Conservation (phyloP, 2,888 invertebrate genomes). For the Diloba caeruleocephala region DNA sequence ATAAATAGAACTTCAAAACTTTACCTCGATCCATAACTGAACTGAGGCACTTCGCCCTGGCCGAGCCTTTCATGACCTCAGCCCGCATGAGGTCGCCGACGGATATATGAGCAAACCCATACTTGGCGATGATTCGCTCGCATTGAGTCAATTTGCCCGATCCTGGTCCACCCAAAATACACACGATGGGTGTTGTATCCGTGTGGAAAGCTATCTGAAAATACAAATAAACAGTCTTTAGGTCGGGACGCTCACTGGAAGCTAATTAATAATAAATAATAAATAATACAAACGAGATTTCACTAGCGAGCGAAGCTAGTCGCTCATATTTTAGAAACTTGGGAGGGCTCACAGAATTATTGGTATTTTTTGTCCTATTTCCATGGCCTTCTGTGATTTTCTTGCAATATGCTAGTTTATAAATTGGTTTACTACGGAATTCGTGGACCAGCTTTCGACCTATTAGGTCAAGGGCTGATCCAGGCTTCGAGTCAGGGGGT, state of each 20-base stretch:
- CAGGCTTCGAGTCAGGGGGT: no score
- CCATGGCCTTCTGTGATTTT: no score
- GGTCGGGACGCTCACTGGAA: not conserved
- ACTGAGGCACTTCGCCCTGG: conserved; percentile 94
- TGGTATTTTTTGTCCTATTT: no score
- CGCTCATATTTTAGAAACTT: no score
- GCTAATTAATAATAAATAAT: not conserved
- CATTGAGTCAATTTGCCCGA: conserved; percentile 98
- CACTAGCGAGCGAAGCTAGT: no score
- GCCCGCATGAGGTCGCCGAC: conserved; percentile 97
- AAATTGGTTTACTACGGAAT: no score
- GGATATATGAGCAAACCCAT: conserved; percentile 97
- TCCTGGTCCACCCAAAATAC: conserved; percentile 92
- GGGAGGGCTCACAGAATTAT: no score
- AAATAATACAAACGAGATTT: no score
- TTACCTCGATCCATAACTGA: conserved; percentile 95
- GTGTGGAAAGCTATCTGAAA: conserved; percentile 23
- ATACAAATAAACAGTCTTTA: not conserved
- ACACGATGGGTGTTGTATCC: conserved; percentile 26
- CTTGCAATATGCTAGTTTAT: no score
- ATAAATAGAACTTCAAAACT: not conserved
- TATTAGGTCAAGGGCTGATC: no score
- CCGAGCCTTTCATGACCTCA: conserved; percentile 95
- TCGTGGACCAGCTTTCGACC: no score
- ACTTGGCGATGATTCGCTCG: conserved; percentile 95